These are phyloP conservation scores for Eupsilia transversa DNA, from an alignment of 2,888 invertebrate species.

Conservation along the genomic window DNA sequence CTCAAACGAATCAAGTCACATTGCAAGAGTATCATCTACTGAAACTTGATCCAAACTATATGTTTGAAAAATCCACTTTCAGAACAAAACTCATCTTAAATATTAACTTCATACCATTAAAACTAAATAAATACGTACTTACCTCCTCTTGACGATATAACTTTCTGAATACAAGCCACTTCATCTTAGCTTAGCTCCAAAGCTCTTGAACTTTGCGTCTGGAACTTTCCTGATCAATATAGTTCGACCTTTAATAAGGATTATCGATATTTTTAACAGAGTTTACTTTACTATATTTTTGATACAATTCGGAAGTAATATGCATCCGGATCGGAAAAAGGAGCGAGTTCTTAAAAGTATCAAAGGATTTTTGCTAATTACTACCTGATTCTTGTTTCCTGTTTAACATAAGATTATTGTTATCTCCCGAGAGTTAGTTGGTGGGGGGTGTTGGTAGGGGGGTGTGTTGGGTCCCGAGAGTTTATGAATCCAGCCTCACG, in stretches of 20 bases:
- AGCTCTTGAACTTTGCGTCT: conserved; percentile 23
- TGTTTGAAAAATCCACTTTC: neutral
- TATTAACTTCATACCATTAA: conserved; percentile 8
- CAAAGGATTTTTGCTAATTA: neutral
- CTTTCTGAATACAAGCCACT: conserved; percentile 22
- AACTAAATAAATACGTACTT: conserved; percentile 4
- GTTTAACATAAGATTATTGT: too few relatives aligned
- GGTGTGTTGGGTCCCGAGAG: too few relatives aligned
- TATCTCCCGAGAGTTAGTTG: too few relatives aligned
- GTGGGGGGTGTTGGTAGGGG: too few relatives aligned
- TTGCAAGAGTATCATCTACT: neutral
- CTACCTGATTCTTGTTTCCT: conserved; percentile 10
- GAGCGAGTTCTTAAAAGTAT: neutral
- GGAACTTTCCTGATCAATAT: conserved; percentile 47
- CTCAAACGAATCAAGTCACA: neutral
- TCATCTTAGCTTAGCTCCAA: neutral
- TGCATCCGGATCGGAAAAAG: conserved; percentile 28
- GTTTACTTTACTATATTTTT: conserved; percentile 22
- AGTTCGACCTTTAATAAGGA: conserved; percentile 23
- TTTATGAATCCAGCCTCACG: too few relatives aligned
- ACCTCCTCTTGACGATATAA: conserved; percentile 2
- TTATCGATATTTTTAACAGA: conserved; percentile 21
- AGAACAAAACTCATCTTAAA: neutral
- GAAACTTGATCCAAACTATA: neutral
- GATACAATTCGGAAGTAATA: conserved; percentile 46